A percentile compares a stretch with the other conserved stretches of the same genome.
Evolutionary conservation across 2,888 invertebrate species (phyloP).

Genomic region (Drosophila anomelani): DNA sequence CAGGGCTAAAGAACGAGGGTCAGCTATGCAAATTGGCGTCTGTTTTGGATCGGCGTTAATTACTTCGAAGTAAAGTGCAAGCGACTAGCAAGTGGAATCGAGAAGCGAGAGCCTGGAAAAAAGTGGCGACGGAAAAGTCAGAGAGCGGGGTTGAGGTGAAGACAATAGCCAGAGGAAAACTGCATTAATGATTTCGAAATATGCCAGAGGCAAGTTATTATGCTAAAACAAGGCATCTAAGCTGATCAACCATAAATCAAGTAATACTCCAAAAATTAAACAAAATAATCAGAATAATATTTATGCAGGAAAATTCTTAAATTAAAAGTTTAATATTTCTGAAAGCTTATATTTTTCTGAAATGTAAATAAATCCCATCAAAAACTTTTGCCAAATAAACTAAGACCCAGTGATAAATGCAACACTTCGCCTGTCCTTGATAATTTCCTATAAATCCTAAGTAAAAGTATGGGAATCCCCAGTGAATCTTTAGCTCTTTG

Average conservation of each 20-base stretch:
- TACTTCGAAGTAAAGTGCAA: slow-evolving; percentile 76
- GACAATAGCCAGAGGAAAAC: slow-evolving; percentile 55
- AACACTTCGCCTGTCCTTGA: slow-evolving; percentile 65
- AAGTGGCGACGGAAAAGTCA: neutral
- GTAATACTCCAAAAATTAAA: neutral
- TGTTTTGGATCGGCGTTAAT: slow-evolving; percentile 79
- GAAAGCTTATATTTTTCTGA: neutral
- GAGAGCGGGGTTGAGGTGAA: neutral
- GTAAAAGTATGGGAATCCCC: slow-evolving; percentile 37
- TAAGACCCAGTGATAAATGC: slow-evolving; percentile 63
- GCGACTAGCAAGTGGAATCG: slow-evolving; percentile 56
- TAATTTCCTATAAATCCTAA: slow-evolving; percentile 63
- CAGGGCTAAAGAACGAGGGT: slow-evolving; percentile 35
- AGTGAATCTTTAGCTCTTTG: slow-evolving; percentile 24
- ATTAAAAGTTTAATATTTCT: neutral
- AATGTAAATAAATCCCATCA: neutral
- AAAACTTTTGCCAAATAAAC: neutral
- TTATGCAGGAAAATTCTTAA: neutral
- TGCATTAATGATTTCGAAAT: slow-evolving; percentile 60
- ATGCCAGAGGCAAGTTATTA: slow-evolving; percentile 7
- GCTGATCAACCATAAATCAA: slow-evolving; percentile 11
- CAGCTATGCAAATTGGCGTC: slow-evolving; percentile 74
- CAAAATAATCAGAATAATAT: neutral
- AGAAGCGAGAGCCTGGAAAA: slow-evolving; percentile 25
- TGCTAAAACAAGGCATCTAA: neutral